Base-by-base conservation (phyloP, 2,888 invertebrate genomes). In the Amblyjoppa proteus region DNA sequence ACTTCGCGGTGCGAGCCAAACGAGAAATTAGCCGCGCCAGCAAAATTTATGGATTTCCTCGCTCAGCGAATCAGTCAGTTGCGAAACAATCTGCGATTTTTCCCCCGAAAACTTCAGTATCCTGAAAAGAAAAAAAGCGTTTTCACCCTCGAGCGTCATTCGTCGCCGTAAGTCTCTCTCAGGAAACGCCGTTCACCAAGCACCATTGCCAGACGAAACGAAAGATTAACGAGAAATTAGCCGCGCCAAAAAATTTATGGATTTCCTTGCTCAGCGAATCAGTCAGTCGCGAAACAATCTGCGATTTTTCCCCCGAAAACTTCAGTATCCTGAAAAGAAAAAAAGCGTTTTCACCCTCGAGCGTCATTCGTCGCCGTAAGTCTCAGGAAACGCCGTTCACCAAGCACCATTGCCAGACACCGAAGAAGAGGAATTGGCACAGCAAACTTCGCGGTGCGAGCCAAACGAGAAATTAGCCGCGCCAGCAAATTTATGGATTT, bases 121-220 rank as follows among this genome's bases (percentile, higher is more conserved):
- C 20, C 20, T 20, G 20, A 20, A 20, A 20, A 20, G 20, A 20
- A 20, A 20, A 20, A 20, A 20, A 20, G 20, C 20, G 61, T 70
- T 66, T 53, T 51, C 64, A 69, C 49, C 34, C 64, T 34, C 25
- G n/a, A 66, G 25, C 74, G 31, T 84, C 58, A 68, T 74, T 58
- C 20, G 41, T 73, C 51, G 11, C 28, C 73, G 34, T 41, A 6
- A n/a, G 38, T 45, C 64, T 20, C 20, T 20, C 20, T 28, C 49
- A 16, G 64, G 61, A 49, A 51, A 31, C 64, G 25, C 13, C 31
- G 53, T 20, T 16, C 16, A 49, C 45, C 45, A 49, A 49, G 16
- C 45, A 49, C 45, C 9, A 41, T 41, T 11, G 11, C 41, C 45
- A 49, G 3, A 3, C 16, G 20, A 20, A 16, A 3, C 45, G 45